Base-by-base conservation (phyloP, 2,797 vertebrate species). In the Sus cebifrons region DNA sequence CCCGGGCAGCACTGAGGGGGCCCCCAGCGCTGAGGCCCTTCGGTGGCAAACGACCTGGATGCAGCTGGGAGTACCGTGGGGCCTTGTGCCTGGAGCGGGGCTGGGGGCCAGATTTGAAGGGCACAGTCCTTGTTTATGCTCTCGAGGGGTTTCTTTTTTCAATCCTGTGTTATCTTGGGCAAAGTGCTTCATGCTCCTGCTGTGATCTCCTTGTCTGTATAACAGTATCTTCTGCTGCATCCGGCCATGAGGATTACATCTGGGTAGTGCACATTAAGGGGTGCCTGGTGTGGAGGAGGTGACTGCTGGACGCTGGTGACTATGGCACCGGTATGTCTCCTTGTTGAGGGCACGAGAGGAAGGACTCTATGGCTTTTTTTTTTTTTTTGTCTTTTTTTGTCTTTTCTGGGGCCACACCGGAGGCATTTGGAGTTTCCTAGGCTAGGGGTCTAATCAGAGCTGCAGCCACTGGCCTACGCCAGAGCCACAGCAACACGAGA, bases 221-320 rank as follows among this genome's bases (percentile, higher is more conserved):
- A 27, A 15, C 6, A 2, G 5, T 62, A 7, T 32, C 16, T 3
- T 10, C 10, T 36, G 2, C 18, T 23, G 64, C 54, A 23, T 9
- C 44, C 56, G 68, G 52, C 40, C 36, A 0, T 0, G 7, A 32
- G 56, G 7, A 15, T 4, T 2, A n/a, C 11, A 16, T 56, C 18
- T 18, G 2, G 13, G 14, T 15, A 14, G 25, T n/a, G n/a, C 44
- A 16, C 20, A 2, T 3, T 15, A 12, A 25, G 20, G 0, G 3
- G 65, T 14, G 52, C 62, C 64, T 44, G 49, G 21, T 9, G 5
- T 9, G 3, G 29, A 65, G 88, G 6, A 16, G 1, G 0, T 25
- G 21, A 32, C 40, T 21, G 1, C 8, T 21, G 36, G 14, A 54
- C 0, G 3, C 17, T 23, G 78, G 52, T 0, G 6, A 52, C 20